A percentile compares a stretch with the other conserved stretches of the same genome.
phyloP scores from a whole-genome alignment of 2,113 vertebrate genomes.

The Leucosticte australis region DNA sequence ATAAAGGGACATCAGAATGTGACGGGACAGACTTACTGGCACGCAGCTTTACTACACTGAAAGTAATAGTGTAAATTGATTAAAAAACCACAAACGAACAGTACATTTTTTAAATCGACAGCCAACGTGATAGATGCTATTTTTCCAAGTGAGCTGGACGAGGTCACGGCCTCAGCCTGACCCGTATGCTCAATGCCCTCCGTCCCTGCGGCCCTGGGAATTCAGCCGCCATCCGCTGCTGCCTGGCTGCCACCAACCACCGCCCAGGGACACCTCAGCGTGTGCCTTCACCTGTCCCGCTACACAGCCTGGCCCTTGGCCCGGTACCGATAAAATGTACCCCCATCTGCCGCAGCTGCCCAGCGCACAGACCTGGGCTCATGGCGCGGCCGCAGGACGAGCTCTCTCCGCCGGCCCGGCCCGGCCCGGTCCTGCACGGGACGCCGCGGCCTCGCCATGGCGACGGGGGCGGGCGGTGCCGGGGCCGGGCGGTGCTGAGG shows the following conservation, averaged over 20 bases:
- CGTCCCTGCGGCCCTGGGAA: rapidly evolving
- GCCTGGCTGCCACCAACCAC: not conserved
- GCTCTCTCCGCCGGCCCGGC: not conserved
- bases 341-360: not conserved
- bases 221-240: rapidly evolving
- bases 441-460: conserved; percentile 55
- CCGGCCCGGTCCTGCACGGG: not conserved
- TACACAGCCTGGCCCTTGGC: not conserved
- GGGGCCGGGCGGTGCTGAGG: not conserved
- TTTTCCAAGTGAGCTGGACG: not conserved
- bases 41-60: rapidly evolving
- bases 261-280: rapidly evolving
- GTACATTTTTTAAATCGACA: not conserved
- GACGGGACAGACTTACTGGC: not conserved
- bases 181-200: rapidly evolving
- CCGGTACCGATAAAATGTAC: rapidly evolving
- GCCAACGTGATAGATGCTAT: not conserved
- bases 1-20: not conserved
- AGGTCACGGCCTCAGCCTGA: rapidly evolving
- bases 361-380: not conserved
- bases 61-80: not conserved
- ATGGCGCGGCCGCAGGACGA: not conserved
- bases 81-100: rapidly evolving
- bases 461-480: not conserved
- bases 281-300: not conserved